Conservation (phyloP, 2,797 vertebrate species). For the Falco biarmicus region DNA sequence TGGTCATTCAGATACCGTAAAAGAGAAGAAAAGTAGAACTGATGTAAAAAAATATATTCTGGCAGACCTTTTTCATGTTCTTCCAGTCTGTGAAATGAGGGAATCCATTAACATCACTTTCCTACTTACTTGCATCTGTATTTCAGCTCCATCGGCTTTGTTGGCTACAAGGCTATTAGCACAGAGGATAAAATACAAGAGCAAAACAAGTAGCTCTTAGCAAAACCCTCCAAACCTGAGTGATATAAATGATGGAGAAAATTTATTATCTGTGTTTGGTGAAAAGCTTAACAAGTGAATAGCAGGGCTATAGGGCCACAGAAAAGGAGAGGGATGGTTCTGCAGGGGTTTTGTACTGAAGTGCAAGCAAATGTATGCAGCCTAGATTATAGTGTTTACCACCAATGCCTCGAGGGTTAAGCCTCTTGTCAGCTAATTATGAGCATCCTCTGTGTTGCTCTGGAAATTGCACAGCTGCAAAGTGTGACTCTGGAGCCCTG, state of each 20-base stretch:
- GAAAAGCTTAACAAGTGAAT: neutral
- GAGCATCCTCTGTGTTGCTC: neutral
- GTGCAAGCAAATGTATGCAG: neutral
- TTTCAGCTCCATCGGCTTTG: neutral
- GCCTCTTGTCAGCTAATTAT: neutral
- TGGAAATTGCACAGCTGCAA: neutral
- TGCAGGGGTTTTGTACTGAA: neutral
- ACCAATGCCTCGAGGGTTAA: neutral
- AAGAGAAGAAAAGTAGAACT: neutral
- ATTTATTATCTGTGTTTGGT: neutral
- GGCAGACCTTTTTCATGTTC: neutral
- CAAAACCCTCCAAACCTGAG: neutral
- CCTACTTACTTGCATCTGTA: neutral
- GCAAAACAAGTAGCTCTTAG: neutral
- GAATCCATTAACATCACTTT: neutral
- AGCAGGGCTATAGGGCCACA: neutral
- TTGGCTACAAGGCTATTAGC: neutral
- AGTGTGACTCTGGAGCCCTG: neutral
- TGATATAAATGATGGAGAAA: neutral
- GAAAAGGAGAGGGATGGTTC: neutral
- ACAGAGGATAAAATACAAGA: neutral
- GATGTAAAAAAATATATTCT: neutral
- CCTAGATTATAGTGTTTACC: neutral
- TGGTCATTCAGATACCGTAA: neutral
- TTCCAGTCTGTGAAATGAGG: neutral